Conservation (phyloP, 2,113 vertebrate species). For the Geococcyx californianus region DNA sequence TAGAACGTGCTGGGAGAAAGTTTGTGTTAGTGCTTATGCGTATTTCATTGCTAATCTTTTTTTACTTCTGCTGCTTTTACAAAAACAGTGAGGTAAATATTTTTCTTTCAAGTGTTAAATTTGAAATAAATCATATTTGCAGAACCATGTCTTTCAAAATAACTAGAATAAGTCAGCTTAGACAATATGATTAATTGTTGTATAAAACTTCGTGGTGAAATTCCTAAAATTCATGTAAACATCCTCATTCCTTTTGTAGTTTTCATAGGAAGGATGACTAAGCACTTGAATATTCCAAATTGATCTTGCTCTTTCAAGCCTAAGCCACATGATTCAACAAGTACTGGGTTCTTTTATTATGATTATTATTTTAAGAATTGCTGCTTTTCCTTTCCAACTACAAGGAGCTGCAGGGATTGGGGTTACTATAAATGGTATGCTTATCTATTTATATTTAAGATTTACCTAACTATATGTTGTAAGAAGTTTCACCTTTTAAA, state of each 20-base stretch:
- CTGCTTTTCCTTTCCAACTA: background rate
- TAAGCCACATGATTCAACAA: background rate
- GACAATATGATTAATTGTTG: background rate
- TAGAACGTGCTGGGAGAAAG: background rate
- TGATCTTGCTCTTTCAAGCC: background rate
- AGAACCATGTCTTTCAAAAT: background rate
- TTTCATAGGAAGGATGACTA: background rate
- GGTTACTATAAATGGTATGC: background rate
- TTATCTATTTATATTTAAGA: background rate
- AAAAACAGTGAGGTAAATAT: background rate
- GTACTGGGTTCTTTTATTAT: background rate
- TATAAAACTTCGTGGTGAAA: background rate
- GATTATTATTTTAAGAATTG: background rate
- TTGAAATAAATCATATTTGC: slow-evolving; percentile 32
- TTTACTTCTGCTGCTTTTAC: background rate
- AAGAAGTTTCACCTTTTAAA: background rate
- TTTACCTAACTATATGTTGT: rapidly evolving
- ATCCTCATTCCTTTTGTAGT: background rate
- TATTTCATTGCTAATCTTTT: slow-evolving; percentile 29
- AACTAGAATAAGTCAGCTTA: background rate
- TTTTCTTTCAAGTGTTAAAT: background rate
- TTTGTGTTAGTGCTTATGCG: slow-evolving; percentile 1
- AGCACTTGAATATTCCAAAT: background rate
- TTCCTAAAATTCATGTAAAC: background rate
- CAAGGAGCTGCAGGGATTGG: background rate